Percentiles rank a stretch among this genome's conserved stretches.
Evolutionary conservation across 64 coral and sea anemone species (phyloP).

Genomic region (Pocillopora damicornis): DNA sequence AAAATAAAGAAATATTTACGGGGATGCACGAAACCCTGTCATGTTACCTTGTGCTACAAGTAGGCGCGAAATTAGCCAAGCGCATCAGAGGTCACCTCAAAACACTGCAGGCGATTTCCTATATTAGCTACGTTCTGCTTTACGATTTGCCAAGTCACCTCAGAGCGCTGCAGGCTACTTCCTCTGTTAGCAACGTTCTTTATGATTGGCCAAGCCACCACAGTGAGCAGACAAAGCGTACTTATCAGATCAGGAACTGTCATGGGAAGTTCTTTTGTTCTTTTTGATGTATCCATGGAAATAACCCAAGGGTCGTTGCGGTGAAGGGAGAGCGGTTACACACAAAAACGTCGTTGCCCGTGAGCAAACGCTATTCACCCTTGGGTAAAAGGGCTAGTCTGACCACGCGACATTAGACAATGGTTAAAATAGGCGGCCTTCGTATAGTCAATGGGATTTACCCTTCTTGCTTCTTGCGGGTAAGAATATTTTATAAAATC

Average conservation of each 20-base stretch:
- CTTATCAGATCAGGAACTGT: neutral
- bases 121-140: constrained; percentile 36
- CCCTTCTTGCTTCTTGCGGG: no score
- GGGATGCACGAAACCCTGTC: constrained; percentile 32
- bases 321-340: no score
- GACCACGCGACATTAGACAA: no score
- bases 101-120: constrained; percentile 34
- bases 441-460: no score
- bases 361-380: no score
- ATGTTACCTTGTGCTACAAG: constrained; percentile 26
- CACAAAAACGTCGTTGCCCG: no score
- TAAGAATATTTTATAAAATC: no score
- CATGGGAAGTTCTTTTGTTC: constrained; percentile 8
- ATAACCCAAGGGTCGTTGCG: no score
- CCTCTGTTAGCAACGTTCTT: constrained; percentile 43
- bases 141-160: constrained; percentile 35
- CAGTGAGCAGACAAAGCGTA: neutral
- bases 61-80: constrained; percentile 22
- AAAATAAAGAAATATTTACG: constrained; percentile 9
- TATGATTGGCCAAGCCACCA: constrained; percentile 61
- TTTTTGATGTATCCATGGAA: neutral
- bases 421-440: no score
- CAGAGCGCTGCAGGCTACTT: constrained; percentile 32
- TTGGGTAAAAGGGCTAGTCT: no score
- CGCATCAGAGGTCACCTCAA: constrained; percentile 20